Evolutionary conservation across 2,888 invertebrate genomes (phyloP), one percentile per base, ranked within the genome.

Genomic region (Smittia aterrima): DNA sequence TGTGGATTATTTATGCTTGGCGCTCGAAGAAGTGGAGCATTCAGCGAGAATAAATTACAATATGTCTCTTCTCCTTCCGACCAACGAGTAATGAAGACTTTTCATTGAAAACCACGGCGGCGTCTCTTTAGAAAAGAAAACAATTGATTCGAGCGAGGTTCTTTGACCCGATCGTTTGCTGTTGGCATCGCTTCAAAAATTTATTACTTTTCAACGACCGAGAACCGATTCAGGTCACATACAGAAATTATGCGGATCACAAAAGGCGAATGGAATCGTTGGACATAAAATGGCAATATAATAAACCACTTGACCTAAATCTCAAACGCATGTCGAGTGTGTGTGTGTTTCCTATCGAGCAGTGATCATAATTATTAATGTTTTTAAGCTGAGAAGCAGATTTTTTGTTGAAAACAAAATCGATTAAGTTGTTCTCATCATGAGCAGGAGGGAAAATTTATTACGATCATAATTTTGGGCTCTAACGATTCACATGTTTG

Each of bases 301-400:
- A 64, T 27, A 24, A 11, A 64, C 64, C 64, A 64, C 64, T 64
- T 64, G 64, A 64, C 64, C 64, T 25, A 64, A 64, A 64, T 64
- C 64, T 27, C 25, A 1, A 20, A 7, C 25, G 27, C 3, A 1
- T 27, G 20, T 24, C 20, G 20, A 22, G 13, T n/a, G 27, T 27
- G n/a, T 22, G 58, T 11, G 18, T 20, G 22, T 58, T 58, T 58
- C n/a, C 3, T 7, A 16, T 3, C 47, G 13, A 3, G 22, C 20
- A 20, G 20, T 58, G 58, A 58, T 58, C 58, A 11, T 58, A 20
- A 58, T 58, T 58, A 58, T 58, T 47, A 3, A 2, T 47, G 47
- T 6, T 16, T 47, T 6, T 47, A 9, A n/a, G n/a, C n/a, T 9
- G 32, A 32, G 32, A 3, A 9, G 9, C 32, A 32, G 32, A 32